phyloP scores from a whole-genome alignment of 2,888 invertebrate genomes.

The Dorcus parallelipipedus region DNA sequence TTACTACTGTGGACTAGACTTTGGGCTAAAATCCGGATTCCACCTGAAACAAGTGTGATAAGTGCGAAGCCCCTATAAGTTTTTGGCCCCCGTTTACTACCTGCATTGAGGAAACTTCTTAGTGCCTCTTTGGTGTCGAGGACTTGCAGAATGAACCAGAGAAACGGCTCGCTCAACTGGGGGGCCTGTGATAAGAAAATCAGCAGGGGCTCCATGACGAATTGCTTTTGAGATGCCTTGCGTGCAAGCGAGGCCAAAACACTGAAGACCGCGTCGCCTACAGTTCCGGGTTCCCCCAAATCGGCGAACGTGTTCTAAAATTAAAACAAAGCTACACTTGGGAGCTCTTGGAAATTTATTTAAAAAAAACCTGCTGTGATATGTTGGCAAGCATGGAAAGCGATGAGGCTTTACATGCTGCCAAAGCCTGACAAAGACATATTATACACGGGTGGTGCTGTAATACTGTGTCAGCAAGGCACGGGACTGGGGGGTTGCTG shows the following conservation, averaged over 20 bases:
- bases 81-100: conserved; percentile 24
- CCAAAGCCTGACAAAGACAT: conserved; percentile 74
- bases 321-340: neutral
- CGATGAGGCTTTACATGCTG: conserved; percentile 70
- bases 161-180: conserved; percentile 79
- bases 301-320: conserved; percentile 28
- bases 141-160: conserved; percentile 78
- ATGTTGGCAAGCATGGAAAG: conserved; percentile 60
- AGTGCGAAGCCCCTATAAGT: neutral
- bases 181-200: conserved; percentile 59
- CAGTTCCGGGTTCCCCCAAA: conserved; percentile 65
- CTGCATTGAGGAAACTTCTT: conserved; percentile 70
- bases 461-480: conserved; percentile 71
- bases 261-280: conserved; percentile 86
- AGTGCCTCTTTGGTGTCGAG: conserved; percentile 75
- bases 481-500: conserved; percentile 52
- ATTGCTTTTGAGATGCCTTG: conserved; percentile 69
- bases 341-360: neutral
- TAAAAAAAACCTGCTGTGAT: conserved; percentile 26
- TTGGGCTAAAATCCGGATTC: conserved; percentile 71
- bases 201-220: conserved; percentile 75
- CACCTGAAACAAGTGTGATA: conserved; percentile 45
- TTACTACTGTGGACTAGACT: conserved; percentile 74
- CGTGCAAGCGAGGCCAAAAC: conserved; percentile 73
- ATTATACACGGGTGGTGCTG: conserved; percentile 80